Evolutionary conservation across 2,797 vertebrate genomes (phyloP), one percentile per base, ranked within the genome.

Genomic region (Tragopan temminckii): DNA sequence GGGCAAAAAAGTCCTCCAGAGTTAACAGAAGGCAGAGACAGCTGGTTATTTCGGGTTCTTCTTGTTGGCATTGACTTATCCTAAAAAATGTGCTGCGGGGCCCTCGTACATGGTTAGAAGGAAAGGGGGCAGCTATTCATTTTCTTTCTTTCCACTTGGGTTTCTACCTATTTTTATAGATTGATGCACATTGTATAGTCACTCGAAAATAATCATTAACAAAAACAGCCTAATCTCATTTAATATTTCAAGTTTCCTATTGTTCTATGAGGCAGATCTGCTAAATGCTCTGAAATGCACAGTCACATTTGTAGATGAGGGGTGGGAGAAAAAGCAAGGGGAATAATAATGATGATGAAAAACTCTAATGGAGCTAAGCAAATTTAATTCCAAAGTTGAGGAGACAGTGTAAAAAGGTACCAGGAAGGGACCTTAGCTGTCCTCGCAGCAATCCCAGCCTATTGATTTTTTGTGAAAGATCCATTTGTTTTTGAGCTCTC

Each of bases 401-500:
- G 87, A 88, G 59, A 77, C 33, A 89, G 40, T 43, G 43, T 81
- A 63, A 71, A 96, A 95, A 86, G 74, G 40, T 59, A 90, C 27
- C 0, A 1, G 85, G 80, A 92, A 95, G 68, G 90, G 63, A 89
- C 87, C 93, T 94, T 59, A 94, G 77, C 72, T 96, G 84, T 78
- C 86, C 78, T 80, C 80, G 93, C 62, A 92, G 84, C 74, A 94
- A 91, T 93, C 74, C 61, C 76, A 87, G 89, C 24, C 88, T 93
- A 96, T 94, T 93, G 95, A 93, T 89, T 96, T 96, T 93, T 93
- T 76, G 76, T 84, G 70, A 79, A 88, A 53, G 90, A 86, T 94
- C 79, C 92, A 92, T 96, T 96, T 85, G 81, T 80, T 96, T 96
- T 64, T 89, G 70, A 95, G 72, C 72, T 95, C 67, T 70, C 68